Evolutionary conservation across 2,797 vertebrate species (phyloP).

Genomic region (Pseudochirops cupreus): DNA sequence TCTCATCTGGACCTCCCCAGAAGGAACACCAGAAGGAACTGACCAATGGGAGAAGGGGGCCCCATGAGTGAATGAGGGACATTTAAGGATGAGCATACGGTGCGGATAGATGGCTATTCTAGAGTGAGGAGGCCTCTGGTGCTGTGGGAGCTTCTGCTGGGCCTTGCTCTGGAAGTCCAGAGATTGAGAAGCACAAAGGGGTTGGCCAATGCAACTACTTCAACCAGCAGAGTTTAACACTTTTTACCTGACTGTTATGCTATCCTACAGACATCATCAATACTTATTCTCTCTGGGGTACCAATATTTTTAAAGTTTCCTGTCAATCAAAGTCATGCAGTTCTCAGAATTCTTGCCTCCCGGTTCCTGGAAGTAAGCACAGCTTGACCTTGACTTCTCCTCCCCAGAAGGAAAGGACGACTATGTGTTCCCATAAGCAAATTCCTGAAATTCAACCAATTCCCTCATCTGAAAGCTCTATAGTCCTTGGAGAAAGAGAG

Average conservation of each 20-base stretch:
- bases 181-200: neutral
- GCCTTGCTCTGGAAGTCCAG: neutral
- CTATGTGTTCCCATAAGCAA: neutral
- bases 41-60: neutral
- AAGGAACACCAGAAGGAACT: neutral
- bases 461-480: neutral
- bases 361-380: neutral
- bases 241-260: slow-evolving; percentile 1
- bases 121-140: neutral
- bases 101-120: neutral
- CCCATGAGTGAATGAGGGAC: neutral
- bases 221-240: slow-evolving; percentile 18
- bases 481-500: neutral
- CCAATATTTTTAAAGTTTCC: neutral
- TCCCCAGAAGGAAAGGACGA: neutral
- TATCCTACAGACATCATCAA: neutral
- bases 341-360: neutral
- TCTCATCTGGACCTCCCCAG: neutral
- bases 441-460: neutral
- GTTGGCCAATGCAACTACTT: neutral
- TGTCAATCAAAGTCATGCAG: neutral
- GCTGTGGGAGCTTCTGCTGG: neutral
- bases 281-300: neutral
- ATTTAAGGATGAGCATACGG: neutral
- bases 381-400: neutral